phyloP scores from a whole-genome alignment of 2,888 invertebrate genomes.

The Gisinianus flammeolus region DNA sequence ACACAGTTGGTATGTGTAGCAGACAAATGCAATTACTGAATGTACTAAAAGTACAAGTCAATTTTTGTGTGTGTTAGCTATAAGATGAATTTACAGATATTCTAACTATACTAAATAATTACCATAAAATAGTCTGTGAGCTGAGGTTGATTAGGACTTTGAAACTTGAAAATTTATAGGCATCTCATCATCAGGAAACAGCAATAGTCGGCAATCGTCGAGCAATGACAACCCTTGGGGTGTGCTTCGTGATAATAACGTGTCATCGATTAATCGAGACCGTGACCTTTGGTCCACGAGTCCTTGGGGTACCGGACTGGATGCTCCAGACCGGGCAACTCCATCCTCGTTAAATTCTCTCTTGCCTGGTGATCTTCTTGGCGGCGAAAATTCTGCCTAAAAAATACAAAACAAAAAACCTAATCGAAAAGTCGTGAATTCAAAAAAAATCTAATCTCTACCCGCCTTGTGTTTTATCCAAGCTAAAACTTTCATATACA shows the following conservation, averaged over 20 bases:
- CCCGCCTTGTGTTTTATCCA: constrained; percentile 38
- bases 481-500: constrained; percentile 11
- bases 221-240: constrained; percentile 67
- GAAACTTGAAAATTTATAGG: constrained; percentile 26
- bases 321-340: constrained; percentile 78
- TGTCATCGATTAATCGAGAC: constrained; percentile 41
- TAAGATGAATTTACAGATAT: too few relatives aligned
- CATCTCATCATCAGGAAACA: constrained; percentile 25
- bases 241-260: constrained; percentile 60
- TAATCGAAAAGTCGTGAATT: constrained; percentile 38
- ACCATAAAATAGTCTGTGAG: too few relatives aligned
- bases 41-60: too few relatives aligned
- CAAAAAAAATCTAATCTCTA: constrained; percentile 34
- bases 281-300: constrained; percentile 68
- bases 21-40: neutral
- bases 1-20: neutral
- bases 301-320: constrained; percentile 66
- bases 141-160: constrained; percentile 18
- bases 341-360: constrained; percentile 85
- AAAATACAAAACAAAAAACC: constrained; percentile 22
- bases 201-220: constrained; percentile 40
- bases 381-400: too few relatives aligned
- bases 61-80: too few relatives aligned
- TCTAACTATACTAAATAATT: too few relatives aligned
- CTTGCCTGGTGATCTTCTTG: constrained; percentile 85